These are phyloP conservation scores for Cylas formicarius DNA, from an alignment of 1,140 invertebrate species.

Conservation along the genomic window DNA sequence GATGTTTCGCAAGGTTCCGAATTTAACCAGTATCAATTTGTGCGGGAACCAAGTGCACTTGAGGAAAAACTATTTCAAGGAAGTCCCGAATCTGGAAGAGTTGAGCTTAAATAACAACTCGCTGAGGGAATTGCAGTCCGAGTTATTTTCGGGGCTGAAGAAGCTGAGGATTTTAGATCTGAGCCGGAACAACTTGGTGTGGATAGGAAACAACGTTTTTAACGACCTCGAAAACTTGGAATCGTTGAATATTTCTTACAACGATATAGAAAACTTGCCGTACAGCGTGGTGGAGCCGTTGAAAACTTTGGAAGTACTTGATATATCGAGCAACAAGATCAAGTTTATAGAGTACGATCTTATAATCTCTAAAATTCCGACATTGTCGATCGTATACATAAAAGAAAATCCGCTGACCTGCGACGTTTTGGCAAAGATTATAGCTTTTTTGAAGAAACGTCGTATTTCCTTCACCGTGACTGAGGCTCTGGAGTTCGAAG, in stretches of 20 bases:
- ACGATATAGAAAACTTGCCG: slow-evolving; percentile 27
- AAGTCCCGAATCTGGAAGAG: slow-evolving; percentile 18
- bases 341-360: slow-evolving; percentile 31
- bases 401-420: slow-evolving; percentile 35
- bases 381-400: slow-evolving; percentile 30
- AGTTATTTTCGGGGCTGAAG: slow-evolving; percentile 17
- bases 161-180: slow-evolving; percentile 28
- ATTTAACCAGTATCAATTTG: slow-evolving; percentile 22
- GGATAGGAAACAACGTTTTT: slow-evolving; percentile 17
- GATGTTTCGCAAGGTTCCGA: slow-evolving; percentile 16
- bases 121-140: slow-evolving; percentile 19
- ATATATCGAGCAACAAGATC: slow-evolving; percentile 32
- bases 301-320: slow-evolving; percentile 27
- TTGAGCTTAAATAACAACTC: slow-evolving; percentile 24
- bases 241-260: slow-evolving; percentile 33
- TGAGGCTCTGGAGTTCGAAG: slow-evolving; percentile 31
- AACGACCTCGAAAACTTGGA: slow-evolving; percentile 28
- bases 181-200: slow-evolving; percentile 22
- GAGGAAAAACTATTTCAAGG: slow-evolving; percentile 18
- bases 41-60: slow-evolving; percentile 25
- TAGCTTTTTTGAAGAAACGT: slow-evolving; percentile 29
- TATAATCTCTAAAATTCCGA: slow-evolving; percentile 31
- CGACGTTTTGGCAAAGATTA: slow-evolving; percentile 29
- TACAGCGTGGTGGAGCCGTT: slow-evolving; percentile 28
- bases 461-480: slow-evolving; percentile 30